Evolutionary conservation across 2,797 vertebrate genomes (phyloP).

Genomic region (Parauchenoglanis ngamensis): DNA sequence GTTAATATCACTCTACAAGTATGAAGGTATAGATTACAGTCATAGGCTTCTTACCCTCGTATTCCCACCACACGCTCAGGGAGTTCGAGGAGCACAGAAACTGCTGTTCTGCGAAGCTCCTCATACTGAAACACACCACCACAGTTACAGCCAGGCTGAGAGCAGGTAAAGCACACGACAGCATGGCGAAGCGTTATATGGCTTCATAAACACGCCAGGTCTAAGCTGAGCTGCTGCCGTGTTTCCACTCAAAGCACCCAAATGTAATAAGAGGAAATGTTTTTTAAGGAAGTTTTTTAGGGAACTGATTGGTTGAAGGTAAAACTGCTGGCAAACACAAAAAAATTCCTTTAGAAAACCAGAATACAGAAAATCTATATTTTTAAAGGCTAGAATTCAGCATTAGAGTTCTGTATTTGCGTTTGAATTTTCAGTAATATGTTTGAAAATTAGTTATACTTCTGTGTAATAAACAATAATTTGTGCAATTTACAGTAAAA

Average conservation of each 20-base stretch:
- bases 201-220: background rate
- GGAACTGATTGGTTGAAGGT: background rate
- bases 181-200: background rate
- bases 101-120: background rate
- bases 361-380: no score
- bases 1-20: background rate
- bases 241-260: background rate
- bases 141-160: background rate
- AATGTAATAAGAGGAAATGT: background rate
- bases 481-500: no score
- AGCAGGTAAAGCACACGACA: background rate
- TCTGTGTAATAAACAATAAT: no score
- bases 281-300: background rate
- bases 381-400: no score
- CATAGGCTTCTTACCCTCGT: background rate
- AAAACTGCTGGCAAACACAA: background rate
- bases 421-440: no score
- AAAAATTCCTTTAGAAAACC: background rate
- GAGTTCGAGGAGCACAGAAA: background rate
- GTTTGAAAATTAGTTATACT: no score
- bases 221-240: background rate
- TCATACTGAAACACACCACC: background rate
- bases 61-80: background rate
- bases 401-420: no score
- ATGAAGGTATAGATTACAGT: background rate